These are phyloP conservation scores for Hycleus cichorii DNA, from an alignment of 1,140 invertebrate genomes.

Conservation along the genomic window DNA sequence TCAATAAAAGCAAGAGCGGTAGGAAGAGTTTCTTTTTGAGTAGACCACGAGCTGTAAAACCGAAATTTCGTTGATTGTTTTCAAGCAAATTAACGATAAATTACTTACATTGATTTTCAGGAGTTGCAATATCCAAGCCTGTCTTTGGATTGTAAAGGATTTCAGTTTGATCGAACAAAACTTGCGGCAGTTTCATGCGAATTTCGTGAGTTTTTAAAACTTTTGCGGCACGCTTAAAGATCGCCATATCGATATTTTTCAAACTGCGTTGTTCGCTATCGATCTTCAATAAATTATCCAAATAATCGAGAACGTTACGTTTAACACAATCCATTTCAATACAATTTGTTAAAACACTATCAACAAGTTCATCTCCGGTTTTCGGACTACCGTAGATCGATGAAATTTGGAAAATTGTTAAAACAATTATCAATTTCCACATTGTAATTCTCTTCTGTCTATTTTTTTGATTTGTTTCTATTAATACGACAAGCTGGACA, in stretches of 20 bases:
- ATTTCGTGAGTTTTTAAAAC: conserved; percentile 65
- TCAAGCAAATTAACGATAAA: background rate
- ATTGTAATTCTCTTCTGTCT: conserved; percentile 19
- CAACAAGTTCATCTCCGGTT: conserved; percentile 60
- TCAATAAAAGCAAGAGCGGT: conserved; percentile 67
- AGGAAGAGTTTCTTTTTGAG: conserved; percentile 76
- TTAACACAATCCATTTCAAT: conserved; percentile 63
- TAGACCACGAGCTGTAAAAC: conserved; percentile 49
- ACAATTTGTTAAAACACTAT: conserved; percentile 64
- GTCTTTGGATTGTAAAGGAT: conserved; percentile 59
- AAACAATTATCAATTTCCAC: conserved; percentile 37
- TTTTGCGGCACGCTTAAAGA: conserved; percentile 60
- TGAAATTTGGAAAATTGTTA: conserved; percentile 38
- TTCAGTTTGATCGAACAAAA: conserved; percentile 60
- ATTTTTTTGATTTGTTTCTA: background rate
- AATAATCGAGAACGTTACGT: conserved; percentile 60
- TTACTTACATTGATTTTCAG: conserved; percentile 44
- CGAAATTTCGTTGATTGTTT: conserved; percentile 2
- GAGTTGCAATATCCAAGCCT: conserved; percentile 54
- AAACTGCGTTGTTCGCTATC: conserved; percentile 48
- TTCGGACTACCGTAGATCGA: conserved; percentile 47
- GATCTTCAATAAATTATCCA: conserved; percentile 61
- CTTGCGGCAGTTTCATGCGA: conserved; percentile 59
- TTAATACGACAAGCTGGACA: conserved; percentile 4
- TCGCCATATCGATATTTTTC: conserved; percentile 62